A percentile compares a stretch with the other conserved stretches of the same genome.
Evolutionary conservation across 2,888 invertebrate species (phyloP).

Genomic region (Drosophila algonquin): DNA sequence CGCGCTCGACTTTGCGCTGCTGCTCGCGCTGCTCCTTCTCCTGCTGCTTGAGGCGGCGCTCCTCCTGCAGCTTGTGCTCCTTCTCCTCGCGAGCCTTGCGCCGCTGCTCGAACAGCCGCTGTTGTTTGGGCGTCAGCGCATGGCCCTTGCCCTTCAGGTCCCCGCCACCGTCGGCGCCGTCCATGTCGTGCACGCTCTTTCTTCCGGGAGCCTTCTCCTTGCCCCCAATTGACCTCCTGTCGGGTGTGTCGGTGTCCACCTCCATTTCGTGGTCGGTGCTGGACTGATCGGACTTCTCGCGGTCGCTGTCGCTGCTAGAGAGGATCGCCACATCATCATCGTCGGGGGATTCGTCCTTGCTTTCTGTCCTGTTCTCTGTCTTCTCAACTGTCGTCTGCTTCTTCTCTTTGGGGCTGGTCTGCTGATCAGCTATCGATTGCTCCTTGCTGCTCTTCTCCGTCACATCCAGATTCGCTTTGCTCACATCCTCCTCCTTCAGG

Average conservation of each 20-base stretch:
- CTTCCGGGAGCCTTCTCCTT: conserved; percentile 15
- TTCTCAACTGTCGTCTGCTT: neutral
- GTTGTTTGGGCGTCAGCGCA: conserved; percentile 79
- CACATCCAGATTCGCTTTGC: neutral
- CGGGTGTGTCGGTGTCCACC: conserved; percentile 41
- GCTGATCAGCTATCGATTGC: too few relatives aligned
- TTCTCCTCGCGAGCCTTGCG: conserved; percentile 81
- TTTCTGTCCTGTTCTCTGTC: neutral
- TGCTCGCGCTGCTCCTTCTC: conserved; percentile 80
- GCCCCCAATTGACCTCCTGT: neutral
- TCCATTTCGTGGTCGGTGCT: conserved; percentile 44
- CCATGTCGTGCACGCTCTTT: conserved; percentile 4
- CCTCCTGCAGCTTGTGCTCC: conserved; percentile 84
- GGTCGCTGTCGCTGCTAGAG: conserved; percentile 48
- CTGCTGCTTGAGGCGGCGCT: conserved; percentile 82
- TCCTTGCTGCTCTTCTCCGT: too few relatives aligned
- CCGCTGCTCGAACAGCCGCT: conserved; percentile 71
- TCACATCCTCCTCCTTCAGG: neutral
- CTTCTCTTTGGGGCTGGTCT: neutral
- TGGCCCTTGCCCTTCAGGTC: neutral
- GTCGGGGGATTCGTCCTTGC: neutral
- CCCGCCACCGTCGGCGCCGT: neutral
- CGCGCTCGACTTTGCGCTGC: conserved; percentile 81
- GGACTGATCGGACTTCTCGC: conserved; percentile 19
- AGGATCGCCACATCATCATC: conserved; percentile 23